Percentiles rank a stretch among this genome's conserved stretches.
Evolutionary conservation across 2,797 vertebrate genomes (phyloP).

Genomic region (Molossus molossus): DNA sequence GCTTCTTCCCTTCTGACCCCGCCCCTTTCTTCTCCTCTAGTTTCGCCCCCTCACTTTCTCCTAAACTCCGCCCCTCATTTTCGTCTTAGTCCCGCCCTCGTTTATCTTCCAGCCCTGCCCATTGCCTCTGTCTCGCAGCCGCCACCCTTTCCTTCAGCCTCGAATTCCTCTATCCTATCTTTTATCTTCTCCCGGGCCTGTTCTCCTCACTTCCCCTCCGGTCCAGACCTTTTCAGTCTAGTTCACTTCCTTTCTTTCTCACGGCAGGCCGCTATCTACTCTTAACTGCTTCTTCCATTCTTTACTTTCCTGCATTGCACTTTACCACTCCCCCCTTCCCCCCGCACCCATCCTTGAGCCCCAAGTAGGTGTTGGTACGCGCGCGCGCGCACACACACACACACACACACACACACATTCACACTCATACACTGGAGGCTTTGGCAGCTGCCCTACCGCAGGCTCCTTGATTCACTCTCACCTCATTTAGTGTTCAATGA

Average conservation of each 20-base stretch:
- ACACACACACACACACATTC: not conserved
- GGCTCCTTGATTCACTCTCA: not conserved
- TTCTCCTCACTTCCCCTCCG: not conserved
- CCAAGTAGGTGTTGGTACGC: not conserved
- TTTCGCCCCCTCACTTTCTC: not conserved
- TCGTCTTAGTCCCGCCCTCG: not conserved
- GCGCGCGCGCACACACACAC: not conserved
- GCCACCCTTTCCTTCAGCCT: conserved; percentile 68
- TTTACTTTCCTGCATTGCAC: not conserved
- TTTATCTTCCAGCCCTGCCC: conserved; percentile 58
- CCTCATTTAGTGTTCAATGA: conserved; percentile 51
- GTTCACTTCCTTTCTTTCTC: conserved; percentile 70
- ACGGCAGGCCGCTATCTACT: not conserved
- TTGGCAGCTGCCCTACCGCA: conserved; percentile 34
- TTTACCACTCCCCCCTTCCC: not conserved
- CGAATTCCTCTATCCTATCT: conserved; percentile 20
- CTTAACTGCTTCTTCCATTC: not conserved
- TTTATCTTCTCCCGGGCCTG: not conserved
- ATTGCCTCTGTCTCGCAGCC: conserved; percentile 28
- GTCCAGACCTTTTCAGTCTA: conserved; percentile 63
- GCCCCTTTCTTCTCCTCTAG: not conserved
- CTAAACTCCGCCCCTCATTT: conserved; percentile 46
- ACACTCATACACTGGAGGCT: not conserved
- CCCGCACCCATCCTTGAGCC: not conserved
- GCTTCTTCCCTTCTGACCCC: not conserved